Percentiles rank a stretch among this genome's conserved stretches.
phyloP scores from a whole-genome alignment of 2,888 invertebrate species.

The Lasius fuliginosus region DNA sequence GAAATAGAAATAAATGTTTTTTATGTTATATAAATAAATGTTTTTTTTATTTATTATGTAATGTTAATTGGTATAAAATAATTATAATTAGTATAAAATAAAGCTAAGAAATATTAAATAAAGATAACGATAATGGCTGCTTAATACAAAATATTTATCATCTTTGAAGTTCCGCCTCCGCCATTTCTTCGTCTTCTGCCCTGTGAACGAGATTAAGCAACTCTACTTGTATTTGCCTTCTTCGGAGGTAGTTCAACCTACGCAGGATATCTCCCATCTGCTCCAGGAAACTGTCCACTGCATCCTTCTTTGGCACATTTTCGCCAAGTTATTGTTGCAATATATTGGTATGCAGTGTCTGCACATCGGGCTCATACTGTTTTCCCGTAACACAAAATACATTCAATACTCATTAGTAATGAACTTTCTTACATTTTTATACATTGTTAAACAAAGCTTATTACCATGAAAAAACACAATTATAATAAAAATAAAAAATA shows the following conservation, averaged over 20 bases:
- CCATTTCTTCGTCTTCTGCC: conserved; percentile 13
- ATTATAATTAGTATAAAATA: too few species aligned
- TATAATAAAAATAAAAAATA: conserved; percentile 3
- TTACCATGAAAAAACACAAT: not conserved
- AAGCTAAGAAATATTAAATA: too few species aligned
- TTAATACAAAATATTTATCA: conserved; percentile 7
- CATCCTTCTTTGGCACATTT: conserved; percentile 1
- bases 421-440: conserved; percentile 11
- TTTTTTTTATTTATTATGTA: too few species aligned
- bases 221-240: conserved; percentile 8
- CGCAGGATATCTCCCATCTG: conserved; percentile 20
- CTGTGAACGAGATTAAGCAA: conserved; percentile 3
- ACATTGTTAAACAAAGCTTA: conserved; percentile 10
- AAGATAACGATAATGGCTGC: not conserved
- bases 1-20: too few species aligned
- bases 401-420: conserved; percentile 7
- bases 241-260: not conserved
- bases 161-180: conserved; percentile 5
- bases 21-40: too few species aligned
- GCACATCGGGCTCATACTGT: not conserved
- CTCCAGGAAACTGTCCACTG: conserved; percentile 18
- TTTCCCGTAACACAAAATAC: conserved; percentile 12
- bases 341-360: conserved; percentile 4
- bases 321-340: not conserved
- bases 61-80: too few species aligned